Evolutionary conservation across 2,113 vertebrate genomes (phyloP).

Genomic region (Pica pica): DNA sequence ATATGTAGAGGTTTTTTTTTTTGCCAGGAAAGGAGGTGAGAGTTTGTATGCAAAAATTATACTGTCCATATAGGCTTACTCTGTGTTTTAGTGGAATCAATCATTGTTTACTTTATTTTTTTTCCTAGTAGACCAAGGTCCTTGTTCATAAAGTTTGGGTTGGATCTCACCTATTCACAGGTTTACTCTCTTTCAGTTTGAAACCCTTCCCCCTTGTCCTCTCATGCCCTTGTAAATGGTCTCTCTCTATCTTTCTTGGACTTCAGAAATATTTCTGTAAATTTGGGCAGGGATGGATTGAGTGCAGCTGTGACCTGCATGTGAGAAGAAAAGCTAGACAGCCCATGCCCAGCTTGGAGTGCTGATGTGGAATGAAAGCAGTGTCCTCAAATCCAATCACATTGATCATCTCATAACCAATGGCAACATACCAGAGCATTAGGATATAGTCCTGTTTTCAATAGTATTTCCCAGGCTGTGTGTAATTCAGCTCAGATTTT

Average conservation of each 20-base stretch:
- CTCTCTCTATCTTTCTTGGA: background rate
- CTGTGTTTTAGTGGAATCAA: background rate
- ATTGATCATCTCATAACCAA: background rate
- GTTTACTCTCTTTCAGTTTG: background rate
- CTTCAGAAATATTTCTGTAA: background rate
- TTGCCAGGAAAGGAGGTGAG: background rate
- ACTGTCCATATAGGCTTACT: background rate
- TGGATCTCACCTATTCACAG: background rate
- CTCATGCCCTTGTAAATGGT: background rate
- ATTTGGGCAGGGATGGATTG: background rate
- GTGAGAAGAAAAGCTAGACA: background rate
- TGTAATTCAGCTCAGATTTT: background rate
- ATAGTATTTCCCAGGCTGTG: background rate
- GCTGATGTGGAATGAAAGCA: background rate
- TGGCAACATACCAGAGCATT: background rate
- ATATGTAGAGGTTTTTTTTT: background rate
- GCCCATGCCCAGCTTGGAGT: background rate
- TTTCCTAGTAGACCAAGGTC: background rate
- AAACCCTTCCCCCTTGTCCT: background rate
- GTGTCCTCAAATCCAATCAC: background rate
- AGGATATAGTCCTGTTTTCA: background rate
- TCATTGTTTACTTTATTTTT: background rate
- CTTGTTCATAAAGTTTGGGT: background rate
- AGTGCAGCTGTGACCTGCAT: background rate
- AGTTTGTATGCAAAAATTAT: background rate